phyloP scores from a whole-genome alignment of 1,140 invertebrate genomes.

The Eueides isabella region DNA sequence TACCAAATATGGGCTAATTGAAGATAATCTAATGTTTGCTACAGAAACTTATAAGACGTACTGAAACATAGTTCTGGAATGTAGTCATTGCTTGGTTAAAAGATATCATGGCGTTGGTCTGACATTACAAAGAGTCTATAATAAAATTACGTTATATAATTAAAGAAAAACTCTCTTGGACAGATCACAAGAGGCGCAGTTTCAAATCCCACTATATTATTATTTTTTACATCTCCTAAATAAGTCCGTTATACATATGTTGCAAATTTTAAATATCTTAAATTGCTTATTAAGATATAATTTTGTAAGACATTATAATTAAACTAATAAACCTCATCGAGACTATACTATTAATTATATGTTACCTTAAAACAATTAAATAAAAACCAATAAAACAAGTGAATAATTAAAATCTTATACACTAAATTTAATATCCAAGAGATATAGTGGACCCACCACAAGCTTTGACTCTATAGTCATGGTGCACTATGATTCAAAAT shows the following conservation, averaged over 20 bases:
- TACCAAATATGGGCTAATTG: conserved; percentile 51
- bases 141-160: too few species aligned
- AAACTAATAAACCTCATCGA: too few species aligned
- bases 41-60: background rate
- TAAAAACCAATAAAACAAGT: background rate
- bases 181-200: too few species aligned
- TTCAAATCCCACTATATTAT: too few species aligned
- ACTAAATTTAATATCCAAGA: background rate
- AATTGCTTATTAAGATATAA: too few species aligned
- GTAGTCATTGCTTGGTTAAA: conserved; percentile 31
- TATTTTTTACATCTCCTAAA: too few species aligned
- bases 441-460: background rate
- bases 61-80: conserved; percentile 26
- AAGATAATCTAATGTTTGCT: conserved; percentile 50
- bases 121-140: conserved; percentile 21
- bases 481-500: background rate
- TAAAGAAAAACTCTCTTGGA: too few species aligned
- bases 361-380: too few species aligned
- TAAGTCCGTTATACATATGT: too few species aligned
- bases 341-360: too few species aligned
- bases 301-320: too few species aligned
- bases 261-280: too few species aligned
- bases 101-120: conserved; percentile 28
- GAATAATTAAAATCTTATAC: background rate
- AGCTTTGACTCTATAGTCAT: background rate